These are phyloP conservation scores for Lamprotornis superbus DNA, from an alignment of 2,113 vertebrate genomes.

Conservation along the genomic window DNA sequence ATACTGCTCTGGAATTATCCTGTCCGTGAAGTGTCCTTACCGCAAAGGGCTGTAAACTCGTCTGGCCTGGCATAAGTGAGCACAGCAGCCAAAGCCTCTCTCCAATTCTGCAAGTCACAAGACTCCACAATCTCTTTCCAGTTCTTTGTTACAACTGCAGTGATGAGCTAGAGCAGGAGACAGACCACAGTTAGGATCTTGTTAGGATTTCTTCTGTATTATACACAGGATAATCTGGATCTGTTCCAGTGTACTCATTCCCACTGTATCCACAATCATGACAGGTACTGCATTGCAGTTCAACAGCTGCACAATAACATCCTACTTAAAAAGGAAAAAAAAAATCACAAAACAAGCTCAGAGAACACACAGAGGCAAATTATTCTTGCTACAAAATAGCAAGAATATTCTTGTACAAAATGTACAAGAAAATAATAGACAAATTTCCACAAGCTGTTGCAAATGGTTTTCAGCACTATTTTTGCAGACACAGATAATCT, in stretches of 20 bases:
- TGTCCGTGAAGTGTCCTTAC: conserved; percentile 66
- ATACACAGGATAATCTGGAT: neutral
- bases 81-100: conserved; percentile 92
- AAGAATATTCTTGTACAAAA: neutral
- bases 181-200: neutral
- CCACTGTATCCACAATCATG: neutral
- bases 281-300: neutral
- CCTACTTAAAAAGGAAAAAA: neutral
- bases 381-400: neutral
- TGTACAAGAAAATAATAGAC: neutral
- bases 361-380: neutral
- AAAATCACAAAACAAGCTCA: neutral
- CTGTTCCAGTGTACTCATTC: neutral
- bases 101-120: conserved; percentile 94
- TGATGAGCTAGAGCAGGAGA: conserved; percentile 83
- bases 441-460: neutral
- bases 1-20: neutral
- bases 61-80: conserved; percentile 90
- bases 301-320: neutral
- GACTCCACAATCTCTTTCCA: conserved; percentile 92
- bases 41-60: conserved; percentile 92
- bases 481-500: neutral
- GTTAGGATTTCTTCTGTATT: neutral
- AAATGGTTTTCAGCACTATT: neutral
- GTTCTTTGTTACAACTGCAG: conserved; percentile 92